Evolutionary conservation across 1,140 invertebrate genomes (phyloP).

Genomic region (Bombus vancouverensis): DNA sequence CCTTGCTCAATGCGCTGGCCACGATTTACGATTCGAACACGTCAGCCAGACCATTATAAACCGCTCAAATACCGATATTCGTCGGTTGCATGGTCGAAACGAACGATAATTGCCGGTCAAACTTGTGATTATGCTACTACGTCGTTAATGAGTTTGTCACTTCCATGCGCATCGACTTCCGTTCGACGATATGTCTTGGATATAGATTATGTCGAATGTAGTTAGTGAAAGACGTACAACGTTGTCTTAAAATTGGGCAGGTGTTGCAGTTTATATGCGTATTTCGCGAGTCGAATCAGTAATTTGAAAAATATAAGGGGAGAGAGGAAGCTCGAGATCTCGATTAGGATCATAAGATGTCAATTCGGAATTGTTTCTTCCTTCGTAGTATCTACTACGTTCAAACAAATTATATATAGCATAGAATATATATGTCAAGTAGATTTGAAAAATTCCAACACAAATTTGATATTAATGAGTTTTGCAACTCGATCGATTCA

Average conservation of each 20-base stretch:
- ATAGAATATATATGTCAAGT: too few relatives aligned
- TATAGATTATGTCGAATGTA: background rate
- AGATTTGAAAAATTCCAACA: background rate
- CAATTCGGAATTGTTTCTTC: too few relatives aligned
- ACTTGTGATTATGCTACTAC: conserved; percentile 46
- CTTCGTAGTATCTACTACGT: too few relatives aligned
- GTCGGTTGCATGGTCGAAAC: conserved; percentile 44
- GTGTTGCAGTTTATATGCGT: background rate
- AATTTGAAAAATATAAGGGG: background rate
- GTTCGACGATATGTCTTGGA: conserved; percentile 49
- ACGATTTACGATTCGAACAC: conserved; percentile 63
- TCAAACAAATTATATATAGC: too few relatives aligned
- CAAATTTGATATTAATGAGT: background rate
- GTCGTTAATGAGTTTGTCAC: conserved; percentile 1
- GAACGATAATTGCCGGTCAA: conserved; percentile 61
- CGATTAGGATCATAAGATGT: too few relatives aligned
- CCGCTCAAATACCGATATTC: conserved; percentile 45
- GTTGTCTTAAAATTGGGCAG: background rate
- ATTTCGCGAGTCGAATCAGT: background rate
- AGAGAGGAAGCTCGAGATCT: too few relatives aligned
- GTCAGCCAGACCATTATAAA: conserved; percentile 56
- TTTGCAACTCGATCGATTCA: background rate
- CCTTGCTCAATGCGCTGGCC: conserved; percentile 61
- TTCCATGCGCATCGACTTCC: conserved; percentile 53
- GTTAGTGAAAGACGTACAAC: background rate